Conservation (phyloP, 1,140 invertebrate genomes). For the Phthorimaea operculella region DNA sequence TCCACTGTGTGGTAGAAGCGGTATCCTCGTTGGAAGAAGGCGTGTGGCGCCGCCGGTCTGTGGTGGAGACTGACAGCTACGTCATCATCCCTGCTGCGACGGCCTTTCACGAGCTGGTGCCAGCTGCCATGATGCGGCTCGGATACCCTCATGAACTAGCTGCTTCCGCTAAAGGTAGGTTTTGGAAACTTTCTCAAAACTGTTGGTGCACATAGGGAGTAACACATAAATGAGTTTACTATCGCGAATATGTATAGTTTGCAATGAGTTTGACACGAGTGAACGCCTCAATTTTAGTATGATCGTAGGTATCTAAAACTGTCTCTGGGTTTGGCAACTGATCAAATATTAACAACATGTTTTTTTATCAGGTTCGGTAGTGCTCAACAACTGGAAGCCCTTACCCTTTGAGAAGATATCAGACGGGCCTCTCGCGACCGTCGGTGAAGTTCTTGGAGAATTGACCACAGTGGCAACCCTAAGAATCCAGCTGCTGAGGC, state of each 20-base stretch:
- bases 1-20: constrained; percentile 91
- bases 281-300: too few species aligned
- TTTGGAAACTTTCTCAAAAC: neutral
- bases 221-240: too few species aligned
- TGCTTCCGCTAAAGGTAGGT: constrained; percentile 80
- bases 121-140: constrained; percentile 79
- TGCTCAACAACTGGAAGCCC: constrained; percentile 95
- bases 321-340: too few species aligned
- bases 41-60: constrained; percentile 69
- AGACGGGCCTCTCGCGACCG: constrained; percentile 84
- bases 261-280: too few species aligned
- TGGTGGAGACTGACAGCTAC: constrained; percentile 90
- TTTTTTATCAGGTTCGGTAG: constrained; percentile 76
- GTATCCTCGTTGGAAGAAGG: constrained; percentile 77
- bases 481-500: constrained; percentile 87
- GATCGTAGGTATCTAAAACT: too few species aligned
- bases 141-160: constrained; percentile 82
- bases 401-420: constrained; percentile 90
- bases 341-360: too few species aligned
- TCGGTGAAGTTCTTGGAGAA: constrained; percentile 93
- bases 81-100: constrained; percentile 93
- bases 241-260: too few species aligned
- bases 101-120: constrained; percentile 85
- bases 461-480: constrained; percentile 90
- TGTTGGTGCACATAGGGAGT: too few species aligned